Conservation (phyloP, 1,140 invertebrate species). For the Drosophila quadrilineata region DNA sequence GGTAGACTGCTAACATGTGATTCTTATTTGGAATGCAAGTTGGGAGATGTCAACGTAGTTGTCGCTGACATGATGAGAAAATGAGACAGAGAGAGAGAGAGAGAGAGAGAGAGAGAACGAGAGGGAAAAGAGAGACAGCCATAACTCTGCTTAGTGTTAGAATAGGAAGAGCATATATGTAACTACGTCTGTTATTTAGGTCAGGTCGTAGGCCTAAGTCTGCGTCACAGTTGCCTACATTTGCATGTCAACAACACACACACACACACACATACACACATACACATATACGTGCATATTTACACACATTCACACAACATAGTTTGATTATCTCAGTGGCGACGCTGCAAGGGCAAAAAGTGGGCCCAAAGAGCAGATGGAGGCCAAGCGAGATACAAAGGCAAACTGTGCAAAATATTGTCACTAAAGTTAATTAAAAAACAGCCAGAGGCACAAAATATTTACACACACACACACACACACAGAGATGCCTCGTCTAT, state of each 20-base stretch:
- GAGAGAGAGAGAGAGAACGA: neutral
- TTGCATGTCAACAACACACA: conserved; percentile 56
- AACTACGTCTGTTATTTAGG: too few relatives aligned
- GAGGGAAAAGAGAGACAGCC: neutral
- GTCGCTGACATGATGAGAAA: conserved; percentile 46
- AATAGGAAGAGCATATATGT: conserved; percentile 8
- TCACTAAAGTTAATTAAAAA: conserved; percentile 80
- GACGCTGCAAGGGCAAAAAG: conserved; percentile 24
- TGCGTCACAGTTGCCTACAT: conserved; percentile 42
- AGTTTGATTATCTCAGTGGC: conserved; percentile 65
- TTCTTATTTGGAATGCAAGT: conserved; percentile 38
- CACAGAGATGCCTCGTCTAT: neutral
- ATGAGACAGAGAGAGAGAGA: neutral
- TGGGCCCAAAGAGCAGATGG: neutral
- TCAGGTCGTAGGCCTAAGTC: conserved; percentile 45
- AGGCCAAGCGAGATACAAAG: conserved; percentile 21
- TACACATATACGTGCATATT: too few relatives aligned
- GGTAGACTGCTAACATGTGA: conserved; percentile 27
- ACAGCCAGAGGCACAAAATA: conserved; percentile 65
- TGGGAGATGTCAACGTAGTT: conserved; percentile 64
- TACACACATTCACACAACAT: conserved; percentile 14
- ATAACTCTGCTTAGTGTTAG: too few relatives aligned
- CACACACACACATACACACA: conserved; percentile 7
- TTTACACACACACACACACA: conserved; percentile 33
- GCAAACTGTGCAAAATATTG: conserved; percentile 70